Evolutionary conservation across 2,113 vertebrate species (phyloP).

Genomic region (Hyla sarda): DNA sequence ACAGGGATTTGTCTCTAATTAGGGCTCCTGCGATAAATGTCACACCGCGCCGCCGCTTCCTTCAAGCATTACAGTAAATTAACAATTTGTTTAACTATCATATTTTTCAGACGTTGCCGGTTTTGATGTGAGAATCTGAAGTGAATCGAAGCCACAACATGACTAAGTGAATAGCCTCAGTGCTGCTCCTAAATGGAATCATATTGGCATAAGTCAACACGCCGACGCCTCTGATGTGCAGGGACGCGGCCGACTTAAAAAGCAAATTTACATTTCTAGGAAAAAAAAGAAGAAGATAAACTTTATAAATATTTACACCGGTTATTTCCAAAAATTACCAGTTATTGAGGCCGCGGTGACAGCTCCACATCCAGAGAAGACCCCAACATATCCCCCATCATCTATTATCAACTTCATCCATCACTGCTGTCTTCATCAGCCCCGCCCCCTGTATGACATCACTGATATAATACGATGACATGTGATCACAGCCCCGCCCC

Average conservation of each 20-base stretch:
- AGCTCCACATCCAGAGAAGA: too few species aligned
- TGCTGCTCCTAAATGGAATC: conserved; percentile 32
- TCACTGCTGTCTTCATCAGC: too few species aligned
- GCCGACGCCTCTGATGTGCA: conserved; percentile 24
- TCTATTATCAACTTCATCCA: too few species aligned
- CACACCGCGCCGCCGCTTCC: conserved; percentile 55
- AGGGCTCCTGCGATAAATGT: conserved; percentile 61
- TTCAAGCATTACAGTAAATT: conserved; percentile 62
- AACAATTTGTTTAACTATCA: conserved; percentile 61
- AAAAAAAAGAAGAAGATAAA: conserved; percentile 7
- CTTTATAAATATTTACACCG: conserved; percentile 53
- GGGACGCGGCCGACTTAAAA: too few species aligned
- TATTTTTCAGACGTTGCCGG: conserved; percentile 58
- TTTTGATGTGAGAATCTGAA: conserved; percentile 51
- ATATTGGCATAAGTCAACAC: conserved; percentile 41
- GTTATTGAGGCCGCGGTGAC: not conserved
- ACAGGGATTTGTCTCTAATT: conserved; percentile 63
- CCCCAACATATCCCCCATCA: too few species aligned
- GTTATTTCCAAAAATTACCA: conserved; percentile 2
- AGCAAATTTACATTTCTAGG: conserved; percentile 34
- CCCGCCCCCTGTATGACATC: too few species aligned
- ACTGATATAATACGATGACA: too few species aligned
- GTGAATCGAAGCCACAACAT: conserved; percentile 14
- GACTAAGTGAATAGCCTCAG: conserved; percentile 40
- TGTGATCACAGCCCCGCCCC: too few species aligned